These are phyloP conservation scores for Morpho achilles DNA, from an alignment of 2,888 invertebrate genomes.

Conservation along the genomic window DNA sequence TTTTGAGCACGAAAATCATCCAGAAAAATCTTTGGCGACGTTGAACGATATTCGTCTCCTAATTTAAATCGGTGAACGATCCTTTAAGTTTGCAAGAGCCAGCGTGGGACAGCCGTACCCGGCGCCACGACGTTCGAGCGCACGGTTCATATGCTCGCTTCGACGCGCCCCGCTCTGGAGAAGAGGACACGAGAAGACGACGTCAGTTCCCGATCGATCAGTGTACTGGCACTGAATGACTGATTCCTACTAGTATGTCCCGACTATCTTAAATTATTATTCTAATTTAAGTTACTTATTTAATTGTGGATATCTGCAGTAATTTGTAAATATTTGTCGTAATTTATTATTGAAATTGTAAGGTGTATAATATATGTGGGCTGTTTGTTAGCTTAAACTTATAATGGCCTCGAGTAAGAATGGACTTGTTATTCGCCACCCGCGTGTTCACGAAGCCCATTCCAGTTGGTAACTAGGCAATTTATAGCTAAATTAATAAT, in stretches of 20 bases:
- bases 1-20: constrained; percentile 56
- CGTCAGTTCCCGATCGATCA: constrained; percentile 50
- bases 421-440: constrained; percentile 76
- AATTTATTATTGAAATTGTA: constrained; percentile 72
- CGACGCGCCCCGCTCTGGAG: constrained; percentile 19
- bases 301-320: constrained; percentile 63
- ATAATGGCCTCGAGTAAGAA: constrained; percentile 60
- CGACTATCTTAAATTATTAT: constrained; percentile 75
- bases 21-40: constrained; percentile 38
- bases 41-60: constrained; percentile 30
- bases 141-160: constrained; percentile 19
- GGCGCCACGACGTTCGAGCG: constrained; percentile 40
- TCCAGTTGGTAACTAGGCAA: constrained; percentile 76
- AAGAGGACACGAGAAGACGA: constrained; percentile 44
- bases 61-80: constrained; percentile 26
- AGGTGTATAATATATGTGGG: constrained; percentile 58
- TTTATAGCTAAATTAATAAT: constrained; percentile 73
- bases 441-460: constrained; percentile 77
- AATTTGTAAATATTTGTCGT: constrained; percentile 74
- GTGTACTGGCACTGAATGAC: constrained; percentile 65
- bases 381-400: constrained; percentile 45
- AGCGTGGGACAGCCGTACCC: constrained; percentile 30
- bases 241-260: constrained; percentile 77
- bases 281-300: constrained; percentile 69
- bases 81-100: constrained; percentile 34